Evolutionary conservation across 2,797 vertebrate genomes (phyloP), one percentile per base, ranked within the genome.

Genomic region (Gymnopithys bicolor): DNA sequence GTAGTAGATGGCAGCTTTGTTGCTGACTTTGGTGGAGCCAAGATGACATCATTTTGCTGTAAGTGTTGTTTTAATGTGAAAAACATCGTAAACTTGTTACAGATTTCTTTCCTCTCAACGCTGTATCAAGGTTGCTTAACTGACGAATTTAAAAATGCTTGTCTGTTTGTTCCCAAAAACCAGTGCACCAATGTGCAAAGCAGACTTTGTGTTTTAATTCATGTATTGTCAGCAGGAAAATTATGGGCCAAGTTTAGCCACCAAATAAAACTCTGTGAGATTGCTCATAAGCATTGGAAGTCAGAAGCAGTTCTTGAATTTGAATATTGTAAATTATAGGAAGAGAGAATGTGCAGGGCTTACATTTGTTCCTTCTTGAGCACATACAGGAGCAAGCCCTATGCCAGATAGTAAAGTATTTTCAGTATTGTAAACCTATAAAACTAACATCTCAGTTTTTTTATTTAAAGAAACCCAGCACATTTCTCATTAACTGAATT

Each of bases 11-110:
- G 75, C 92, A 92, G 43, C 76, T 87, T 87, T 3, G 8, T 64
- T 85, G 81, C 89, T 87, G 69, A 63, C 79, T 92, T 85, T 46
- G 62, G 33, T 90, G 68, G 58, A 87, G 78, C 87, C 82, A 89
- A 63, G 82, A 89, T 95, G 86, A 95, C 86, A 85, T 95, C 84
- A 87, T 80, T 90, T 7, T 83, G 37, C 71, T 84, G 77, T 63
- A 95, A 89, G 71, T 80, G 94, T 83, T 92, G 62, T 86, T 88
- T 78, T 90, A 78, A 84, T 75, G 68, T 89, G 82, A 85, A 96
- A 86, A 96, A 89, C 87, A 77, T 74, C 2, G 0, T 95, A 78
- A 96, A 94, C 87, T 80, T 80, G 62, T 89, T 93, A 70, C 56
- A 48, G 75, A 59, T 87, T 93, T 90, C 75, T 92, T 89, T 83